phyloP scores from a whole-genome alignment of 2,888 invertebrate genomes.

The Dioctria linearis region DNA sequence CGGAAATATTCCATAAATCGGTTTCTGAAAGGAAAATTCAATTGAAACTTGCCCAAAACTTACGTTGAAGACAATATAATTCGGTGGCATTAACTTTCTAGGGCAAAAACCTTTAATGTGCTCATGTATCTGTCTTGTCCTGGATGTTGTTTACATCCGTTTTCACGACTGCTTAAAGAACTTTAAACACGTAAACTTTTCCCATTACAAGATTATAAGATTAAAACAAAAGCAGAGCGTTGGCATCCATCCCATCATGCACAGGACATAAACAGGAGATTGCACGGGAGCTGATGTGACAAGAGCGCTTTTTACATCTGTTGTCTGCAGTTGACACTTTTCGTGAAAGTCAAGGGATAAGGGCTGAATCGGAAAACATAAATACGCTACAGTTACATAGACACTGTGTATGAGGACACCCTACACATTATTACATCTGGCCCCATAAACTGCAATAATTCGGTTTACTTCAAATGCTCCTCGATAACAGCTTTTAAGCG shows the following conservation, averaged over 20 bases:
- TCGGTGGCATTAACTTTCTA: not conserved
- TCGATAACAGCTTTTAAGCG: slow-evolving; percentile 49
- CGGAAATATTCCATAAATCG: slow-evolving; percentile 7
- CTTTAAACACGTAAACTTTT: slow-evolving; percentile 50
- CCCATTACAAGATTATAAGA: slow-evolving; percentile 50
- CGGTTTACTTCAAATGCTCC: slow-evolving; percentile 53
- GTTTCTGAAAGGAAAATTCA: not conserved
- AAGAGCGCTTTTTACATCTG: slow-evolving; percentile 29
- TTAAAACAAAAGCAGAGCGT: slow-evolving; percentile 39
- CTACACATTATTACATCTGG: slow-evolving; percentile 7
- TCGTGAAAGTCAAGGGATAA: not conserved
- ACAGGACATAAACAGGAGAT: not conserved
- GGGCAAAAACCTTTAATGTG: slow-evolving; percentile 11
- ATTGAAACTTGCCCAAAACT: slow-evolving; percentile 32
- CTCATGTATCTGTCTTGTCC: slow-evolving; percentile 7
- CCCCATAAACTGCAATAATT: slow-evolving; percentile 53
- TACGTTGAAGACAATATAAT: slow-evolving; percentile 10
- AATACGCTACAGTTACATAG: not conserved
- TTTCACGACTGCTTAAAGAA: slow-evolving; percentile 30
- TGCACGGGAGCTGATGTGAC: slow-evolving; percentile 21
- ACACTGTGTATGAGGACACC: too few species aligned
- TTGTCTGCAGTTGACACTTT: slow-evolving; percentile 26
- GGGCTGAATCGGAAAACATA: not conserved
- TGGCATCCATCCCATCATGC: not conserved
- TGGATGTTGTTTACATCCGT: slow-evolving; percentile 44